Evolutionary conservation across 2,113 vertebrate species (phyloP).

Genomic region (Scolopax mira): DNA sequence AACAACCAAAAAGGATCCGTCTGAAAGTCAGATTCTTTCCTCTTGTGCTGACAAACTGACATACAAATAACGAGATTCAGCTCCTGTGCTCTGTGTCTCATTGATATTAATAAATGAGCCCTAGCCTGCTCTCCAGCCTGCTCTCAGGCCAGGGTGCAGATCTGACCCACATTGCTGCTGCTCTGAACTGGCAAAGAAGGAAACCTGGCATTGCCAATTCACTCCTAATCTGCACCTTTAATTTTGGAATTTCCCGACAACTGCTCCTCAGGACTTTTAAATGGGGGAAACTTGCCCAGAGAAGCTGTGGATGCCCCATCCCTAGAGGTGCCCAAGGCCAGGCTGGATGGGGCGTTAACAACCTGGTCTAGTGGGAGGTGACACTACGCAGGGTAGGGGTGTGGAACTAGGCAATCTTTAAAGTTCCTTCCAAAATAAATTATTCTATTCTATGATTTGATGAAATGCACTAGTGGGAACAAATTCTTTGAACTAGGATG

Average conservation of each 20-base stretch:
- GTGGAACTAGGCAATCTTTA: neutral
- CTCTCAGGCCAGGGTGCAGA: fast-evolving
- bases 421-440: neutral
- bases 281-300: neutral
- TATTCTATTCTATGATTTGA: neutral
- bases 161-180: neutral
- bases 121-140: neutral
- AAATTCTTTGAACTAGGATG: neutral
- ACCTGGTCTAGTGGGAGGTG: neutral
- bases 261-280: neutral
- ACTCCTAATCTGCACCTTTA: neutral
- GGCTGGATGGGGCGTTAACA: neutral
- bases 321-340: neutral
- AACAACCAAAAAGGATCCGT: neutral
- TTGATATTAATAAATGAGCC: fast-evolving
- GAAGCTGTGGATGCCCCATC: neutral
- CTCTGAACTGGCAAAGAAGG: neutral
- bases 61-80: neutral
- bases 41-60: neutral
- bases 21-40: neutral
- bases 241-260: neutral
- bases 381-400: neutral
- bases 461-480: neutral
- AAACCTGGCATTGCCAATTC: neutral
- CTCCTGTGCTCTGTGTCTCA: too few relatives aligned